Evolutionary conservation across 1,140 invertebrate species (phyloP), one percentile per base, ranked within the genome.

Genomic region (Drosophila repleta): DNA sequence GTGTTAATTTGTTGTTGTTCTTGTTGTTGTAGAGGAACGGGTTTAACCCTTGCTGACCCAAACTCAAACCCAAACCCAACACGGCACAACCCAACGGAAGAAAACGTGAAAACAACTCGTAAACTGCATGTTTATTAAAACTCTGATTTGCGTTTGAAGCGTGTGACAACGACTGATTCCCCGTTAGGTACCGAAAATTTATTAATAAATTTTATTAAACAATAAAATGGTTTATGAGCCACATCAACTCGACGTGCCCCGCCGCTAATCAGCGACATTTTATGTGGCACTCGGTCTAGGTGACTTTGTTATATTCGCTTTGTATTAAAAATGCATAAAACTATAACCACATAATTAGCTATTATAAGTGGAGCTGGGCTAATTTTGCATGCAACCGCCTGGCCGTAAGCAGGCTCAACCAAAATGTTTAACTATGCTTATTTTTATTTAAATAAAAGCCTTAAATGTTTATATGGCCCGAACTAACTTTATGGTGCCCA

Each of bases 281-380:
- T 82, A 85, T 82, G 81, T 62, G 55, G 51, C 74, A 72, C 80
- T 73, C 48, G 68, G 46, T 13, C 8, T 13, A 43, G 51, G 65
- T 49, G 53, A 73, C 35, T 58, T 63, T 83, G 69, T 76, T 60
- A 74, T 61, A 70, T 81, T 57, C 3, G 32, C 32, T 81, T 77
- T 82, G 82, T 74, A 88, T 88, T 88, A 88, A 83, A 88, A 88
- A 83, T 88, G 83, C 83, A 88, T 88, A 88, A 88, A 77, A 85
- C 83, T 75, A 88, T 88, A 88, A 88, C 84, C 79, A 88, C 83
- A 88, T 88, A 88, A 88, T 88, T 88, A 88, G 83, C 76, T 79
- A 88, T 83, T 88, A 88, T 87, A 87, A 88, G 75, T 74, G 73
- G 41, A 51, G 66, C 26, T 48, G 41, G 45, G 56, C 75, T 88